Evolutionary conservation across 2,797 vertebrate species (phyloP).

Genomic region (Ceryle rudis): DNA sequence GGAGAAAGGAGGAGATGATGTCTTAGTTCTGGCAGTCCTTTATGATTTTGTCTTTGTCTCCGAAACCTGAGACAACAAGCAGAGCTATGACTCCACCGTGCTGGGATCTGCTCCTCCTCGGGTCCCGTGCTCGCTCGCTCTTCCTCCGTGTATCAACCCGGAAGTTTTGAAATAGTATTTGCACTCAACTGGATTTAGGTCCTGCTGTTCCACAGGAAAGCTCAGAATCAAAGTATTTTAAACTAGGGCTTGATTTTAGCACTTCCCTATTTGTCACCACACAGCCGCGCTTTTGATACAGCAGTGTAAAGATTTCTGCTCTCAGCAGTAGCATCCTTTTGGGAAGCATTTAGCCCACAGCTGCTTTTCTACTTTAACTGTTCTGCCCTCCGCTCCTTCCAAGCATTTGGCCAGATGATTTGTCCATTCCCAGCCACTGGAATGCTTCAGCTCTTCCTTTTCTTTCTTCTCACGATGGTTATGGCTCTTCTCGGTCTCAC

Average conservation of each 20-base stretch:
- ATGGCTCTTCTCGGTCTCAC: neutral
- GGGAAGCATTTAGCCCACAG: slow-evolving; percentile 20
- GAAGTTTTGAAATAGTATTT: neutral
- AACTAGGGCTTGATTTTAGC: neutral
- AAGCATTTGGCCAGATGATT: neutral
- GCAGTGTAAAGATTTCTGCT: neutral
- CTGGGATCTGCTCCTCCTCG: neutral
- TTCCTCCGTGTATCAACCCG: neutral
- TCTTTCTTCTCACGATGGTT: neutral
- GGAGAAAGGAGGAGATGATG: neutral
- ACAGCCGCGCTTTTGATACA: neutral
- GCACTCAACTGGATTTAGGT: neutral
- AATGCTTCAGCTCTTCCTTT: slow-evolving; percentile 1
- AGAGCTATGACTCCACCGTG: neutral
- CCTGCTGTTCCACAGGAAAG: neutral
- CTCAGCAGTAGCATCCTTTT: neutral
- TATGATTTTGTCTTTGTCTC: neutral
- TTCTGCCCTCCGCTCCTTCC: neutral
- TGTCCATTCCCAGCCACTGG: slow-evolving; percentile 9
- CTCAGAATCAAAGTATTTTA: neutral
- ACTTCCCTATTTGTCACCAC: neutral
- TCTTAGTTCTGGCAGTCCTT: neutral
- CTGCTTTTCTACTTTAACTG: slow-evolving; percentile 43
- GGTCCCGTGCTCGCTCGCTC: neutral
- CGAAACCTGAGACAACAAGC: neutral